Conservation (phyloP, 1,140 invertebrate species). For the Leptopilina boulardi region DNA sequence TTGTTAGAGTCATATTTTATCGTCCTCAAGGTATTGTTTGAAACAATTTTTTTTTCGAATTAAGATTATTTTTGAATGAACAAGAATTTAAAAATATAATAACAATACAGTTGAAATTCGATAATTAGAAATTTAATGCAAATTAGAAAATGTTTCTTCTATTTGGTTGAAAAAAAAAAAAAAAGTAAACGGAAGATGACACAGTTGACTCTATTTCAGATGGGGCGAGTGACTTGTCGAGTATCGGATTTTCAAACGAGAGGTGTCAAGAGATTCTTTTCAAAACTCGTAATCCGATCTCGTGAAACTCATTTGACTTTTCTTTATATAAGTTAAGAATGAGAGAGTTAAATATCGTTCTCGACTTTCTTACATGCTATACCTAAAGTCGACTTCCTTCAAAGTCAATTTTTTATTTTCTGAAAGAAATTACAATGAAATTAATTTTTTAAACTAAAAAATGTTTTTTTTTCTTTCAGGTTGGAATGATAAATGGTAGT, state of each 20-base stretch:
- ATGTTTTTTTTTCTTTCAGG: conserved; percentile 42
- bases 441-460: conserved; percentile 10
- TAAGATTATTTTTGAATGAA: neutral
- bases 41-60: neutral
- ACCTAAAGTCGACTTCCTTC: neutral
- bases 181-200: conserved; percentile 18
- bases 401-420: neutral
- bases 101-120: too few species aligned
- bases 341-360: conserved; percentile 54
- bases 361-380: conserved; percentile 41
- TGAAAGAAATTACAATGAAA: neutral
- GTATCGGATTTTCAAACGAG: conserved; percentile 45
- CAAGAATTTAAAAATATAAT: neutral
- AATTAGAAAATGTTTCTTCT: neutral
- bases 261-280: conserved; percentile 44
- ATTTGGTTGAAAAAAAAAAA: neutral
- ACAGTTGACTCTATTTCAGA: conserved; percentile 16
- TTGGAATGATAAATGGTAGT: conserved; percentile 71
- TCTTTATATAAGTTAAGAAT: conserved; percentile 50
- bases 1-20: neutral
- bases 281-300: conserved; percentile 57
- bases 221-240: conserved; percentile 36
- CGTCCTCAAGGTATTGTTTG: neutral
- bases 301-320: conserved; percentile 45
- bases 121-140: too few species aligned